Conservation (phyloP, 1,140 invertebrate genomes). For the Micrasema minimum region DNA sequence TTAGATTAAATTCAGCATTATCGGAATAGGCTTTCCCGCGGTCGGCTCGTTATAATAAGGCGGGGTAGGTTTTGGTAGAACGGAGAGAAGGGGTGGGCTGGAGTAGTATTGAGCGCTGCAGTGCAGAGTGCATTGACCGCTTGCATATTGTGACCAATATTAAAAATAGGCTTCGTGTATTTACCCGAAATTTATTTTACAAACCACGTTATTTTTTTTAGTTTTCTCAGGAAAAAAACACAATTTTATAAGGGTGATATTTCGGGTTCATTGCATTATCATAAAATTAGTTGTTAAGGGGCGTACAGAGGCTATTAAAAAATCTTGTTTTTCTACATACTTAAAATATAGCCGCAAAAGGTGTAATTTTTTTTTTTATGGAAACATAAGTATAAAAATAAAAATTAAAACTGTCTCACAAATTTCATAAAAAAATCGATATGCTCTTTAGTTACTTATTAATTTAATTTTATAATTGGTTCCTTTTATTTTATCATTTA, state of each 20-base stretch:
- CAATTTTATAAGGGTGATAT: not conserved
- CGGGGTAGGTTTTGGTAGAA: not conserved
- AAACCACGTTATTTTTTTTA: not conserved
- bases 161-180: not conserved
- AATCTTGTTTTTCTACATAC: not conserved
- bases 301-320: not conserved
- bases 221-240: not conserved
- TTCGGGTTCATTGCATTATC: not conserved
- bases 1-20: too few relatives aligned
- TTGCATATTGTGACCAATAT: constrained; percentile 17
- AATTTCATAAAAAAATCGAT: too few relatives aligned
- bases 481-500: too few relatives aligned
- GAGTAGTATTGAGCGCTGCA: constrained; percentile 25
- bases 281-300: not conserved
- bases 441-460: too few relatives aligned
- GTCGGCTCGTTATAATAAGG: not conserved
- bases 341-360: not conserved
- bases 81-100: not conserved
- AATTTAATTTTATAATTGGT: too few relatives aligned
- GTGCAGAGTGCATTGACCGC: constrained; percentile 6
- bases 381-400: too few relatives aligned
- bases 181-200: not conserved
- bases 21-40: not conserved
- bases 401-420: too few relatives aligned
- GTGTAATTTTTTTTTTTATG: too few relatives aligned